Base-by-base conservation (phyloP, 1,140 invertebrate genomes). In the Agrypnia vestita region DNA sequence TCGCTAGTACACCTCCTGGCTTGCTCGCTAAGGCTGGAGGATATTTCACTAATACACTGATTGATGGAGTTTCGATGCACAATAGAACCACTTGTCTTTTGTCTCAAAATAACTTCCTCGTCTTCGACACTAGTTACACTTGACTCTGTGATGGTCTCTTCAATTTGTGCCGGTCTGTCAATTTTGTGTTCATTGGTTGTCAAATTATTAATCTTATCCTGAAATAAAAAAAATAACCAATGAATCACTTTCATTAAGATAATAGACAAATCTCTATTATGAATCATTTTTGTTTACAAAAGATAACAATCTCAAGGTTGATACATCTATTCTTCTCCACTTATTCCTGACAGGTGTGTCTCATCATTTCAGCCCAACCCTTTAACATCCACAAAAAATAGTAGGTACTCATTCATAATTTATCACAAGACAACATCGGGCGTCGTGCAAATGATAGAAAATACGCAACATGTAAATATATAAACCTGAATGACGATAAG, bases 21-120 rank as follows among this genome's bases (percentile, higher is more conserved):
- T 67, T 86, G 85, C 71, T 84, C 83, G 80, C 85, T 86, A 17
- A 91, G 82, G 76, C 88, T 88, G n/a, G 91, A 91, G 35, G 92
- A 93, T 80, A 94, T 84, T 85, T 94, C 93, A 80, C 89, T 93
- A 78, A 94, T 92, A 83, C 92, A 93, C 86, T 93, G 92, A 79
- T 92, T 91, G 0, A 91, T 90, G 3, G 91, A 90, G 85, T 87
- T 90, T 59, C 90, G 87, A 74, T 89, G 87, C 19, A 86, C 87
- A 19, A 85, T 81, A 11, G 56, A 25, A 49, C 59, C 62, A 61
- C 64, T 62, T 17, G 86, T 85, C 69, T 88, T 89, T 25, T 83
- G 85, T 78, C 88, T 85, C 13, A 88, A 81, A 79, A 87, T 87
- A 43, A 90, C 87, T 76, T 88, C 87, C 78, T 89, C 86, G 74